Percentiles rank a stretch among this genome's conserved stretches.
phyloP scores from a whole-genome alignment of 1,140 invertebrate genomes.

The Protaetia brevitarsis region DNA sequence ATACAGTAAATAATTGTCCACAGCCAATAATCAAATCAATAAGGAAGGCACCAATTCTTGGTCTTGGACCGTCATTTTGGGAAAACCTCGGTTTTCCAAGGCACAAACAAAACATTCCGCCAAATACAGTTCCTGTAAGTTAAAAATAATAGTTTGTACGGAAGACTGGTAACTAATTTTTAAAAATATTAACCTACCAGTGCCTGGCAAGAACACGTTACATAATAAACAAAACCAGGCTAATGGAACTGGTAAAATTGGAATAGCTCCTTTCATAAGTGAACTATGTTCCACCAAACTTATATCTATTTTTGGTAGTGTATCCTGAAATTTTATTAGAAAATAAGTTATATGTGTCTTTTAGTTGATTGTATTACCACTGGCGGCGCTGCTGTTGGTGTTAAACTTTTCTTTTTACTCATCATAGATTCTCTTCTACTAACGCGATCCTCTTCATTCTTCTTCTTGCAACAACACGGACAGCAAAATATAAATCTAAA shows the following conservation, averaged over 20 bases:
- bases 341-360: background rate
- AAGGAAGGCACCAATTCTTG: conserved; percentile 71
- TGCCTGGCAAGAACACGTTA: conserved; percentile 82
- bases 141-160: background rate
- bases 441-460: conserved; percentile 42
- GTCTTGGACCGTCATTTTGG: conserved; percentile 64
- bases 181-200: conserved; percentile 59
- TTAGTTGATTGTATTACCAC: conserved; percentile 31
- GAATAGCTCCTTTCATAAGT: conserved; percentile 83
- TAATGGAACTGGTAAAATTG: conserved; percentile 76
- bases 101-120: conserved; percentile 83
- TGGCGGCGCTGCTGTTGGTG: conserved; percentile 55
- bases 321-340: conserved; percentile 57
- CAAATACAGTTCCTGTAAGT: conserved; percentile 76
- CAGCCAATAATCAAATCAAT: conserved; percentile 82
- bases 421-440: conserved; percentile 59
- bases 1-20: conserved; percentile 86
- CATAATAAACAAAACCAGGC: conserved; percentile 83
- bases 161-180: background rate
- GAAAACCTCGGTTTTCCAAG: conserved; percentile 84
- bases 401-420: conserved; percentile 60
- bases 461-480: conserved; percentile 44
- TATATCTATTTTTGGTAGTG: conserved; percentile 73
- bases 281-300: conserved; percentile 76
- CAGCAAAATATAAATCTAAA: conserved; percentile 40